Evolutionary conservation across 2,888 invertebrate species (phyloP), one percentile per base, ranked within the genome.

Genomic region (Sylvicola fuscatus): DNA sequence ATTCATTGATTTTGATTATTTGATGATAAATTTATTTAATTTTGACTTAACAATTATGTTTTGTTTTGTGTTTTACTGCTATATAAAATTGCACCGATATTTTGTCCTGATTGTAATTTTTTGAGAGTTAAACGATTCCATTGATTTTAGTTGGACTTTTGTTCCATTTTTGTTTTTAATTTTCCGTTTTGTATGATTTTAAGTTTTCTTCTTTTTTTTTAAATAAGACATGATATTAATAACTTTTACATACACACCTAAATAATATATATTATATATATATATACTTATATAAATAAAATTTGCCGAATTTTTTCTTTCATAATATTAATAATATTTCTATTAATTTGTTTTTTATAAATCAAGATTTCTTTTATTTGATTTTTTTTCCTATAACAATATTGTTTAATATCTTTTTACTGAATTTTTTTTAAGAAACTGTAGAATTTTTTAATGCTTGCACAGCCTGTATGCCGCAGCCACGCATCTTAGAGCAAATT

Each of bases 381-480:
- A 35, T 40, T 43, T 43, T 42, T 33, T 37, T 43, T 42, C 42
- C 41, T 27, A 38, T 36, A 21, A 21, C 8, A 21, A 21, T 21
- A 21, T 6, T 21, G 8, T n/a, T n/a, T n/a, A n/a, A 34, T 42
- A 40, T 39, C 38, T 40, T 40, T 39, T 37, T 38, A 41, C 40
- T 41, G 40, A 41, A 40, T 39, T 40, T 36, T 37, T 39, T 42
- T 27, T 27, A 36, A 38, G 37, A 38, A 39, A 43, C 39, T 42
- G 43, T 43, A 40, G 42, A 42, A 30, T 14, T 45, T 49, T 55
- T 56, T 54, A 47, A 56, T 59, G 58, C 58, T 58, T 59, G 59
- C 58, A 58, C 57, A 52, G 49, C 52, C 52, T 55, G 55, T 56
- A 56, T 58, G 59, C 59, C 58, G 58, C 58, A 58, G 59, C 59